Base-by-base conservation (phyloP, 2,113 vertebrate genomes). In the Limanda limanda region DNA sequence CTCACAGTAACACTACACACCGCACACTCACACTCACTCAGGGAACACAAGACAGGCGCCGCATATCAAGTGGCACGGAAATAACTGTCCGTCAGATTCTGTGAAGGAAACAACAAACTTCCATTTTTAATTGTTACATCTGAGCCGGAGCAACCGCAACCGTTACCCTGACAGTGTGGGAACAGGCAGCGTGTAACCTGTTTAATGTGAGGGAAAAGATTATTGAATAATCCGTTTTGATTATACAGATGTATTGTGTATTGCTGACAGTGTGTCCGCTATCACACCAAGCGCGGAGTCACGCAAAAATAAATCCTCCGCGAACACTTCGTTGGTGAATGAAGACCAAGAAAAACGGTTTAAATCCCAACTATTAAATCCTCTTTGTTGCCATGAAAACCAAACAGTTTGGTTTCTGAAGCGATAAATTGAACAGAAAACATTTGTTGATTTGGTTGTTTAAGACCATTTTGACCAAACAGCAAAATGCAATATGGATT, bases 91-190 rank as follows among this genome's bases (percentile, higher is more conserved):
- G 56, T 86, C 86, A 74, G 51, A n/a, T 21, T 79, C 12, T 68
- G 71, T 20, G 24, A 1, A 59, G 56, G 4, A 79, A 66, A 78
- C 67, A 59, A 31, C 57, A 66, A 80, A 83, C 61, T 58, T 86
- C 59, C 27, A 79, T 62, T 78, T 31, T 85, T 86, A 83, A 82
- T 74, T 82, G 78, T 87, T 76, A 52, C 59, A 74, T 69, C 67
- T 40, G 42, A 71, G 60, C 56, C 59, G 52, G 70, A 74, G 70
- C 56, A 62, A 72, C 57, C 68, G 68, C 64, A 42, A 11, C 57
- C 31, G 47, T 55, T 76, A 40, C n/a, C 31, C 31, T 71, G 75
- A 79, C 60, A 71, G 59, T 7, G 67, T 13, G 63, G 60, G 60
- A 78, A 58, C 42, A n/a, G 61, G 35, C 74, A 73, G 68, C 68